A percentile compares a stretch with the other conserved stretches of the same genome.
phyloP scores from a whole-genome alignment of 2,888 invertebrate genomes.

The Drosophila monieri region DNA sequence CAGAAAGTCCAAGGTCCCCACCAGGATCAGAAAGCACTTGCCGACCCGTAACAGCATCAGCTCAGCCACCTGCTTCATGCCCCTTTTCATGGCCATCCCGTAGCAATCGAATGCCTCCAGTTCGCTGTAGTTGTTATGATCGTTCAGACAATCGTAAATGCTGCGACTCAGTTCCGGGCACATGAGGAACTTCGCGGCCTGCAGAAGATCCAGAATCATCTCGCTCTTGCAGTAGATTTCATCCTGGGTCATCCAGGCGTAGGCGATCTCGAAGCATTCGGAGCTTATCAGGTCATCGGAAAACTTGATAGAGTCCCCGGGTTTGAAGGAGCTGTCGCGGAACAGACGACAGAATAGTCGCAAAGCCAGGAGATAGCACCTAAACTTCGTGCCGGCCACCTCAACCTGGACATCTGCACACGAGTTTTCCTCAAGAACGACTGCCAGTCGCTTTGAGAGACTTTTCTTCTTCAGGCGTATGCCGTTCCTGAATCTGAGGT shows the following conservation, averaged over 20 bases:
- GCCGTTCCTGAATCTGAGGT: not conserved
- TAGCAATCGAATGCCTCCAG: not conserved
- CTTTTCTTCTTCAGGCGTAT: not conserved
- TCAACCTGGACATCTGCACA: slow-evolving; percentile 3
- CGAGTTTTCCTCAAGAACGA: not conserved
- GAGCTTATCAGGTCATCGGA: not conserved
- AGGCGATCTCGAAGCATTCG: not conserved
- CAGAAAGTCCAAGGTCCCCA: not conserved
- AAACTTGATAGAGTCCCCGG: not conserved
- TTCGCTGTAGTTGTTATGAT: not conserved
- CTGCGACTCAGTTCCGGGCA: not conserved
- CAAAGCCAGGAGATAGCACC: not conserved
- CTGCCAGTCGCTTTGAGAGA: not conserved
- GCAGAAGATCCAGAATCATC: not conserved
- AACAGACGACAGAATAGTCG: not conserved
- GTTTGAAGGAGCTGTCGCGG: not conserved
- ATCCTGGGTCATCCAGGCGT: slow-evolving; percentile 6
- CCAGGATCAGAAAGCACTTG: slow-evolving; percentile 2
- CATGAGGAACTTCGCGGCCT: not conserved
- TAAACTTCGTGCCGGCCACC: not conserved
- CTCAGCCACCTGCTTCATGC: not conserved
- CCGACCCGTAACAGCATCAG: slow-evolving; percentile 7
- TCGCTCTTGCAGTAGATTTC: not conserved
- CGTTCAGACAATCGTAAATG: not conserved
- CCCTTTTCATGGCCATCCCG: not conserved